Evolutionary conservation across 1,140 invertebrate species (phyloP), one percentile per base, ranked within the genome.

Genomic region (Neodiprion pinetum): DNA sequence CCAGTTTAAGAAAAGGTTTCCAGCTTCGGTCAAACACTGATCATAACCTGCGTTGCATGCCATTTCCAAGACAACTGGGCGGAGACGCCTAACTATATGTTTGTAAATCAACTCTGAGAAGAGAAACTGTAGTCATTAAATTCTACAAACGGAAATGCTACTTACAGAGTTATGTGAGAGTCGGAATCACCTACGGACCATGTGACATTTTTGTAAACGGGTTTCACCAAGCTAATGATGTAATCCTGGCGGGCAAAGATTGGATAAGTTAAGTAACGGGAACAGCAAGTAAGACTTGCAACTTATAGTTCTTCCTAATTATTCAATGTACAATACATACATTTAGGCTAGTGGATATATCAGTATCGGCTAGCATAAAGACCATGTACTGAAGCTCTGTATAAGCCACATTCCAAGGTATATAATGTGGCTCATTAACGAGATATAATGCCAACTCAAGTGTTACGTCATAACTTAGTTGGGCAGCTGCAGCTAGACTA

Each of bases 361-460:
- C 76, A 0, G 93, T 92, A 9, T 90, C 90, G 9, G 88, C 86
- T 1, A 97, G 85, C 75, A 93, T 88, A 9, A 84, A 86, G 4
- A 90, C 88, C 1, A 97, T 87, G 23, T 84, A 76, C 7, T 77
- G 80, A 66, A 95, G 86, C 50, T 91, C 88, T 0, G 84, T 79
- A 0, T 86, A 83, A 1, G 92, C 94, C 0, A 94, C 91, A 61
- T 85, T 87, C 95, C 95, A 96, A 0, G 95, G 94, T 1, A 94
- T 88, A 82, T 92, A 93, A 67, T 94, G 91, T 11, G 85, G 85
- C 83, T 97, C 96, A 17, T 89, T 86, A 1, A 80, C 80, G 69
- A 96, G 84, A 80, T 95, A 95, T 11, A 86, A 87, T 0, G 91
- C 93, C 48, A 96, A 87, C 50, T 93, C 88, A 70, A 97, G 83